Evolutionary conservation across 1,140 invertebrate species (phyloP), one percentile per base, ranked within the genome.

Genomic region (Euglossa dilemma): DNA sequence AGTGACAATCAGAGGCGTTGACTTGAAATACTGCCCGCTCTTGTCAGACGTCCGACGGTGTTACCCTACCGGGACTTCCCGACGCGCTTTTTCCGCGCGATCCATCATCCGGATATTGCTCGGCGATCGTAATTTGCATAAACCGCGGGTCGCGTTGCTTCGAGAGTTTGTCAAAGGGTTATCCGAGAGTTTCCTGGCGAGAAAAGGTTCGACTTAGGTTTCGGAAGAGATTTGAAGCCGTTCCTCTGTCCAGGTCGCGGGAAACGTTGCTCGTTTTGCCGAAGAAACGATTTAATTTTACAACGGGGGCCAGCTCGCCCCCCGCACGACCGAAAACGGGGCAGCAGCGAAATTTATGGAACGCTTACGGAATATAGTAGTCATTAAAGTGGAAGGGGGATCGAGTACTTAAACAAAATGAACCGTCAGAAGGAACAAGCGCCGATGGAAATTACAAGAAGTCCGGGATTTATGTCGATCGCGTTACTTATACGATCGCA

Each of bases 1-100:
- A 94, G 86, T 93, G 93, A 93, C 93, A 93, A 93, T 94, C 90
- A 89, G 89, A 93, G 88, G 91, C 90, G 91, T 89, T 89, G 89
- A 84, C 80, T 89, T 92, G 91, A 93, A 92, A 90, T 92, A 92
- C 85, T 85, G 83, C 81, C 28, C 61, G 28, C 56, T 64, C 59
- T 43, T 74, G 63, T 76, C 25, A 61, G 63, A 74, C 36, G 75
- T 80, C 73, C 63, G 50, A 63, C 14, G 43, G 59, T 81, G 50
- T 83, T 85, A 67, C 23, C 50, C 28, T 43, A 16, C 25, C 45
- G 18, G 45, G 66, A 69, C 63, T 64, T 83, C 45, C 45, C 20
- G 74, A 0, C 20, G 6, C 20, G 36, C 16, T 43, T 47, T 45
- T 52, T 59, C 28, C 6, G n/a, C 18, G 18, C n/a, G 43, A 63